phyloP scores from a whole-genome alignment of 1,140 invertebrate species.

The Macrosteles quadrilineatus region DNA sequence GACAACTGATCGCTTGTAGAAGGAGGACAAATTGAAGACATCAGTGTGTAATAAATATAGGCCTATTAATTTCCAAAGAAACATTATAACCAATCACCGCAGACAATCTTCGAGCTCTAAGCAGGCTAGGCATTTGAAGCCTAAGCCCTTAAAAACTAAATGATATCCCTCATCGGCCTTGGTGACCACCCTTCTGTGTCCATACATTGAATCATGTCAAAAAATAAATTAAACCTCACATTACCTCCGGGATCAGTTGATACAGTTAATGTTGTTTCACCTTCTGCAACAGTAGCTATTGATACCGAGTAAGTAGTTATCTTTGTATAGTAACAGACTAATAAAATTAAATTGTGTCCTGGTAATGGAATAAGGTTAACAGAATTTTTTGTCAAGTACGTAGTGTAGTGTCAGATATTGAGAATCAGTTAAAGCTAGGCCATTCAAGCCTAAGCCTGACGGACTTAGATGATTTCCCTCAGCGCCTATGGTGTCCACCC shows the following conservation, averaged over 20 bases:
- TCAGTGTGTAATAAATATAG: too few species aligned
- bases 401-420: constrained; percentile 24
- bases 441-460: constrained; percentile 10
- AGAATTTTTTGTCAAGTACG: constrained; percentile 9
- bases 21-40: too few species aligned
- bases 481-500: constrained; percentile 14
- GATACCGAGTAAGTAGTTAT: constrained; percentile 63
- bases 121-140: constrained; percentile 17
- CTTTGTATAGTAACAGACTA: neutral
- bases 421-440: constrained; percentile 9
- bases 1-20: too few species aligned
- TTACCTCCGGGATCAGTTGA: constrained; percentile 85
- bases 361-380: constrained; percentile 5
- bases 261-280: constrained; percentile 70
- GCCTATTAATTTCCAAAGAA: too few species aligned
- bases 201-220: constrained; percentile 65
- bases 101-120: too few species aligned
- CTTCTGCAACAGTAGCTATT: constrained; percentile 57
- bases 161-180: constrained; percentile 1
- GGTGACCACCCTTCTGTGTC: constrained; percentile 13
- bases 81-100: too few species aligned
- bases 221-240: constrained; percentile 92
- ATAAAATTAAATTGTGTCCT: constrained; percentile 12
- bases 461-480: neutral
- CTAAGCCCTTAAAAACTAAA: constrained; percentile 4